Evolutionary conservation across 92 coral and sea anemone genomes (phyloP), one percentile per base, ranked within the genome.

Genomic region (Siderastrea siderea): DNA sequence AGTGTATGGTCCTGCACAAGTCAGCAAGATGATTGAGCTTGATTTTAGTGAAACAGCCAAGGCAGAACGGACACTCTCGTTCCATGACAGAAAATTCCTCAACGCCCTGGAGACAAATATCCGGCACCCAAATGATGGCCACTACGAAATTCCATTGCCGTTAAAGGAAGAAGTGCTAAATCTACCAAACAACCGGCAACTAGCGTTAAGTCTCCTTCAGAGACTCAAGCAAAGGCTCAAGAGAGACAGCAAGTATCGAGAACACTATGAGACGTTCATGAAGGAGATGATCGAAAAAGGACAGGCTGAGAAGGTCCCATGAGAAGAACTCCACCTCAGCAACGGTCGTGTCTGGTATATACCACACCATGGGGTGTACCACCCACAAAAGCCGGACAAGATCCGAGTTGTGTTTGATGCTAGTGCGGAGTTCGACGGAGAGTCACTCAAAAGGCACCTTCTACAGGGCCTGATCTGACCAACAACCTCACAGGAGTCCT

Each of bases 71-170:
- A 48, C 93, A 2, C 57, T 71, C 10, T 85, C 87, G 51, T 52
- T 53, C n/a, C 74, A 71, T 7, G 93, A 90, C 14, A 47, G 83
- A 49, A 64, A 57, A 67, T 85, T 85, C 81, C 50, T 85, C 53
- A 79, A 12, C 9, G 51, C 51, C 13, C 7, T 86, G 54, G 57
- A 62, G 55, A 38, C 67, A 57, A 83, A 74, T 60, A 80, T 85
- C 55, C 58, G 15, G 3, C 83, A 86, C 46, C 13, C 64, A 16
- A 72, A 80, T 7, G 84, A 81, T 38, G 76, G 70, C 15, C 93
- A 90, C 65, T 90, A 90, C 60, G 88, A 86, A 78, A 74, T 90
- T 14, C 90, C 90, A 13, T 14, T 85, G 72, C 90, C 88, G 10
- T 68, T 84, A 47, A 90, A 90, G 15, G 75, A 84, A 38, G 58